These are phyloP conservation scores for Echinops telfairi DNA, from an alignment of 2,113 vertebrate genomes.

Conservation along the genomic window DNA sequence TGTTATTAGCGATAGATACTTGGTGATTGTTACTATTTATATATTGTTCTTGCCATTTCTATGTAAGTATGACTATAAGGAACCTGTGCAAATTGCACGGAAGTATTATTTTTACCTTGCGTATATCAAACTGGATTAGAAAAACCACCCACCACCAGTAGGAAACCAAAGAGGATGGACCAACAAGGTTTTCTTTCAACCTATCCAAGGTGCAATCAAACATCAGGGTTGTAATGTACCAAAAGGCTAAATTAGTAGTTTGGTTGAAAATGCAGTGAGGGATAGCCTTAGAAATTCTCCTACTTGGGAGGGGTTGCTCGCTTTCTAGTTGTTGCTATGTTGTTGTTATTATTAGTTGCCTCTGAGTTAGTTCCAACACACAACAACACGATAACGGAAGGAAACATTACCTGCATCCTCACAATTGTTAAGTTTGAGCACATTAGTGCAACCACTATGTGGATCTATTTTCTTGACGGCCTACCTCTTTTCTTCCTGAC, in stretches of 20 bases:
- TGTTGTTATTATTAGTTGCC: too few species aligned
- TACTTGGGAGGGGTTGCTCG: slow-evolving; percentile 6
- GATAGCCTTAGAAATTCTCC: slow-evolving; percentile 46
- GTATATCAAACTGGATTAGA: not conserved
- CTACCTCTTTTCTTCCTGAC: too few species aligned
- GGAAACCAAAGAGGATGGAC: slow-evolving; percentile 10
- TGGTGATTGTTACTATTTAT: slow-evolving; percentile 10
- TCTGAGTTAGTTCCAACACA: too few species aligned
- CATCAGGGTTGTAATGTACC: not conserved
- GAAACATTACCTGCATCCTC: too few species aligned
- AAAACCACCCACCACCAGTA: not conserved
- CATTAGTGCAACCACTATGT: too few species aligned
- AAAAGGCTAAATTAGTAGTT: slow-evolving; percentile 53
- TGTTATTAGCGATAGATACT: slow-evolving; percentile 45
- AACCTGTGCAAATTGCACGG: slow-evolving; percentile 25
- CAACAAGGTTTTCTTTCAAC: slow-evolving; percentile 30
- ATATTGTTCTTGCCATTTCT: slow-evolving; percentile 25
- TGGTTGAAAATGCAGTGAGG: slow-evolving; percentile 57
- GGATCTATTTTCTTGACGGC: too few species aligned
- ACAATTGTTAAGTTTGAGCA: too few species aligned
- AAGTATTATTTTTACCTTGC: slow-evolving; percentile 18
- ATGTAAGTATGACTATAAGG: slow-evolving; percentile 42
- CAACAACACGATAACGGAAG: too few species aligned
- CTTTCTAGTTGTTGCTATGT: not conserved
- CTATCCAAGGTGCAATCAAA: slow-evolving; percentile 3